Evolutionary conservation across 2,888 invertebrate genomes (phyloP), one percentile per base, ranked within the genome.

Genomic region (Lacanobia oleracea): DNA sequence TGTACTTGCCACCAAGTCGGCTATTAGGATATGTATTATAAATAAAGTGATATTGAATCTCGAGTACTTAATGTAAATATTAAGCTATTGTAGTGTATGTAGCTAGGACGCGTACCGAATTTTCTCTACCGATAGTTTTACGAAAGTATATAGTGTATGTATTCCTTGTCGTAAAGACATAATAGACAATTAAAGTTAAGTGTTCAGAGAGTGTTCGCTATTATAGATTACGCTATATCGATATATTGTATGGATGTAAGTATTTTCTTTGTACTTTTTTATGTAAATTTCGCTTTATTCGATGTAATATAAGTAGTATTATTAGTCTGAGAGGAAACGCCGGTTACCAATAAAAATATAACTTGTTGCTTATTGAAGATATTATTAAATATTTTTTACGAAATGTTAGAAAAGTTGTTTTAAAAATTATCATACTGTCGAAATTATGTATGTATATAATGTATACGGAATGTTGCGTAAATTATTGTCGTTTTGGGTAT

Each of bases 271-370:
- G 88, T 94, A 93, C 88, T 81, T 87, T 81, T 48, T 87, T 90
- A 90, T 94, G 94, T 95, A 95, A 93, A 94, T 95, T 94, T 94
- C 88, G 94, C 93, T 94, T 94, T 92, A 92, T 94, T 94, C 86
- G 93, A 92, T 93, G 89, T 95, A 94, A 92, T 92, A 90, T 94
- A 93, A 91, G 94, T 95, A 95, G 94, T 94, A 93, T 94, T 95
- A 93, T 93, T 95, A 96, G 96, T 96, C 96, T 95, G 95, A 96
- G 93, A 95, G 93, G 91, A 95, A 96, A 94, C 95, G 95, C 95
- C 95, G 96, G 96, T 96, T 96, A 96, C 96, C 96, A 96, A 94
- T 95, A 94, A 94, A 95, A 93, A 92, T 95, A 95, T 94, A 92
- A 94, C 93, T 95, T 95, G 95, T 96, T 96, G 95, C 93, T 95